Percentiles rank a stretch among this genome's conserved stretches.
These are phyloP conservation scores for Chironomus riparius DNA, from an alignment of 2,888 invertebrate species.

Conservation along the genomic window DNA sequence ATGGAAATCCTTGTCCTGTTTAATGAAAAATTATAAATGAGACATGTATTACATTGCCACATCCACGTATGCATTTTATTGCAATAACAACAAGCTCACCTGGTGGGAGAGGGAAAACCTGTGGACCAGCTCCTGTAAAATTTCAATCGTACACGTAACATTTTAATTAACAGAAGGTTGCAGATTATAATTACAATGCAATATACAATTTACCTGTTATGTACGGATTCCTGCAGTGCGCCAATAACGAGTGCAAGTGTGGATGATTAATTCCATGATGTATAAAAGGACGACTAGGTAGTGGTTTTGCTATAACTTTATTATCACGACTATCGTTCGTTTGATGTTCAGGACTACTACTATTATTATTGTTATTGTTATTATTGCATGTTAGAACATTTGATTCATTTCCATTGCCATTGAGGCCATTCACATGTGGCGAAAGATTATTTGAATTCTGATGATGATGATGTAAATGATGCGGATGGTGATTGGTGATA, in stretches of 20 bases:
- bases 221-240: constrained; percentile 77
- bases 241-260: constrained; percentile 71
- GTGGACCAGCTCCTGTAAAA: constrained; percentile 41
- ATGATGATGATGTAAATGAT: constrained; percentile 37
- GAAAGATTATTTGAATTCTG: constrained; percentile 30
- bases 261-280: constrained; percentile 67
- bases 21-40: not conserved
- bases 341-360: constrained; percentile 19
- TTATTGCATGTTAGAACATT: constrained; percentile 9
- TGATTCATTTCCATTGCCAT: constrained; percentile 28
- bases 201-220: constrained; percentile 48
- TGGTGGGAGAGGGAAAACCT: constrained; percentile 52
- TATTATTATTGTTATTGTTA: constrained; percentile 31
- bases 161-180: not conserved
- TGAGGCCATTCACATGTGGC: constrained; percentile 38
- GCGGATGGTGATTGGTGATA: constrained; percentile 43
- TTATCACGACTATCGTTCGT: constrained; percentile 28
- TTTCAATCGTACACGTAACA: constrained; percentile 16
- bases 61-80: not conserved
- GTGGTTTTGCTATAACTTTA: constrained; percentile 66
- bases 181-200: not conserved
- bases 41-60: not conserved
- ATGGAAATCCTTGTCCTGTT: constrained; percentile 56
- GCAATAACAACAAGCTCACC: constrained; percentile 35
- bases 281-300: constrained; percentile 63